These are phyloP conservation scores for Oscheius myriophilus DNA, from an alignment of 2,888 invertebrate species.

Conservation along the genomic window DNA sequence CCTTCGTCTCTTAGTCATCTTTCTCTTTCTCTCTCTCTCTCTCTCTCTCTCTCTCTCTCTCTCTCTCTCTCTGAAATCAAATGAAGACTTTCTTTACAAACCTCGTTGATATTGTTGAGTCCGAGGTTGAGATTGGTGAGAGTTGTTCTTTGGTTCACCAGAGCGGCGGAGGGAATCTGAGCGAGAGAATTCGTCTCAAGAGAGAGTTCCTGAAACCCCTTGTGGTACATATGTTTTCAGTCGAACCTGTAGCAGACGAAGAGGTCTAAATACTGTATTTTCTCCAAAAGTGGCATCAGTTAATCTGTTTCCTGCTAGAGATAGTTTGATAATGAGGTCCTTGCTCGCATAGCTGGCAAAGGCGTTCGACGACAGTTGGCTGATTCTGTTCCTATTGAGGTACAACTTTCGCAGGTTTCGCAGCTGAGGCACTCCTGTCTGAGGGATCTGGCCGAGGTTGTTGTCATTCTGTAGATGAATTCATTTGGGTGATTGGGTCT, in stretches of 20 bases:
- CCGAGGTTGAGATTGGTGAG: constrained; percentile 69
- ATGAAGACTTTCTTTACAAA: constrained; percentile 31
- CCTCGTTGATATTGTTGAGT: constrained; percentile 63
- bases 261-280: constrained; percentile 64
- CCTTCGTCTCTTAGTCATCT: no score
- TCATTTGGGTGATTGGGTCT: not conserved
- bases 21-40: no score
- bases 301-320: constrained; percentile 67
- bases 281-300: constrained; percentile 63
- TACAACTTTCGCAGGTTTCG: constrained; percentile 68
- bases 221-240: not conserved
- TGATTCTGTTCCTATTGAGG: constrained; percentile 67
- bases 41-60: no score
- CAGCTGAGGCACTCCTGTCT: constrained; percentile 60
- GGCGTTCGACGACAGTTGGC: constrained; percentile 50
- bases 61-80: no score
- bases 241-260: constrained; percentile 64
- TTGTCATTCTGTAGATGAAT: constrained; percentile 58
- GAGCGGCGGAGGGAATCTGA: constrained; percentile 64
- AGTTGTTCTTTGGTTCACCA: constrained; percentile 61
- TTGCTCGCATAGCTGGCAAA: constrained; percentile 62
- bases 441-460: constrained; percentile 65
- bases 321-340: constrained; percentile 66
- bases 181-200: constrained; percentile 69
- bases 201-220: constrained; percentile 61